Conservation (phyloP, 92 coral and sea anemone species). For the Palythoa grandiflora region DNA sequence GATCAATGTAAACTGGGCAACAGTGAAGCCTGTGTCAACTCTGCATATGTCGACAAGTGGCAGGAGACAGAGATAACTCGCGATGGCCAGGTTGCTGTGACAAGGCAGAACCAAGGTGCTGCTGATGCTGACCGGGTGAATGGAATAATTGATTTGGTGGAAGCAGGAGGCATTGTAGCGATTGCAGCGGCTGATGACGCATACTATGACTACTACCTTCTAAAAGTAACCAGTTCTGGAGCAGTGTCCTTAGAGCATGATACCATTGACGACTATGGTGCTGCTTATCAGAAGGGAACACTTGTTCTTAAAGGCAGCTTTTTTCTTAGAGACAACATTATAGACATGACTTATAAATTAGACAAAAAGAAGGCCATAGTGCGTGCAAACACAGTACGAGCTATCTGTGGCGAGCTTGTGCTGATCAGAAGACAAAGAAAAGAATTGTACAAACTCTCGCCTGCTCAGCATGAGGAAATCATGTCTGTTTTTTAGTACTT, state of each 20-base stretch:
- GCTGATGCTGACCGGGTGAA: constrained; percentile 29
- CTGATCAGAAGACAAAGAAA: not conserved
- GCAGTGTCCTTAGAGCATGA: constrained; percentile 3
- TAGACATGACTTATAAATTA: constrained; percentile 7
- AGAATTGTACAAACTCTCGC: constrained; percentile 1
- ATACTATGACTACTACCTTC: constrained; percentile 35
- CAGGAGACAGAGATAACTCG: constrained; percentile 20
- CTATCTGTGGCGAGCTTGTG: constrained; percentile 18
- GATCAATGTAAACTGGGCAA: constrained; percentile 18
- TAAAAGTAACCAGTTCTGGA: constrained; percentile 37
- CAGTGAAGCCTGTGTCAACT: constrained; percentile 18
- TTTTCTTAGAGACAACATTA: constrained; percentile 23
- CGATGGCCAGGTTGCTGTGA: constrained; percentile 4
- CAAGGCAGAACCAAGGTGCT: constrained; percentile 20
- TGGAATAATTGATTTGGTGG: not conserved
- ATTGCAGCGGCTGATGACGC: constrained; percentile 47
- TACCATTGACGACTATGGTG: constrained; percentile 30
- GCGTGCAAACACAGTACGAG: not conserved
- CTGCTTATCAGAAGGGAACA: constrained; percentile 20
- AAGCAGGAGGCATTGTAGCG: constrained; percentile 42
- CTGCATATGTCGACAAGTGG: constrained; percentile 18
- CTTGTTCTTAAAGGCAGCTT: constrained; percentile 4
- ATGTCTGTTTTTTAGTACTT: constrained; percentile 19
- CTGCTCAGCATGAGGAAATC: constrained; percentile 16
- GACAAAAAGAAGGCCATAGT: constrained; percentile 3